Evolutionary conservation across 2,888 invertebrate genomes (phyloP), one percentile per base, ranked within the genome.

Genomic region (Eudasyphora cyanicolor): DNA sequence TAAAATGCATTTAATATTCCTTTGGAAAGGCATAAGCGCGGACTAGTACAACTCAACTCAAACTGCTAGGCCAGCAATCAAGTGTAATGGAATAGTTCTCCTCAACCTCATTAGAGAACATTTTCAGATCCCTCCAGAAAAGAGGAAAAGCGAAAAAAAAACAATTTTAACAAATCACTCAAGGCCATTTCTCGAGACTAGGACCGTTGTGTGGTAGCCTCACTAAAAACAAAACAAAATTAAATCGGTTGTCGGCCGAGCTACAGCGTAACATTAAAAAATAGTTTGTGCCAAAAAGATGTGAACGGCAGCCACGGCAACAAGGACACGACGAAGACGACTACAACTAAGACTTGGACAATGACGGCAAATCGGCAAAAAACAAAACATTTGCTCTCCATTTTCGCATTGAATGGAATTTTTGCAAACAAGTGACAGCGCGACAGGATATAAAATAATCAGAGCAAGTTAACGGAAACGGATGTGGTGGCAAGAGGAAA

Each of bases 401-500:
- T 75, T 71, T n/a, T n/a, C n/a, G 71, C 51, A 80, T 54, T 75
- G 64, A 45, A 35, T 75, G 29, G 21, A 21, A 32, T 75, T 73
- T 80, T 24, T 21, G 67, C 67, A 45, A 60, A 38, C 70, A 75
- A 86, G 83, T 85, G 86, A 85, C 87, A 87, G 87, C 87, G 87
- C 89, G 90, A 88, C 89, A 89, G 89, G 89, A 89, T 89, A 89
- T 90, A 89, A 89, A 89, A 89, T 90, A 89, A 89, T 89, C 89
- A 90, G 90, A 88, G 89, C 90, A 89, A 90, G 90, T 89, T 87
- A 90, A 89, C 89, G 89, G 89, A 89, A 89, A 87, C 87, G 90
- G 89, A 89, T 89, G 89, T 89, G 88, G 81, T 86, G 84, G 79
- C 76, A 78, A 82, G 62, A 69, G 78, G 77, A 62, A 75, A 76